These are phyloP conservation scores for Disparrhopalites patrizii DNA, from an alignment of 2,888 invertebrate genomes.

Conservation along the genomic window DNA sequence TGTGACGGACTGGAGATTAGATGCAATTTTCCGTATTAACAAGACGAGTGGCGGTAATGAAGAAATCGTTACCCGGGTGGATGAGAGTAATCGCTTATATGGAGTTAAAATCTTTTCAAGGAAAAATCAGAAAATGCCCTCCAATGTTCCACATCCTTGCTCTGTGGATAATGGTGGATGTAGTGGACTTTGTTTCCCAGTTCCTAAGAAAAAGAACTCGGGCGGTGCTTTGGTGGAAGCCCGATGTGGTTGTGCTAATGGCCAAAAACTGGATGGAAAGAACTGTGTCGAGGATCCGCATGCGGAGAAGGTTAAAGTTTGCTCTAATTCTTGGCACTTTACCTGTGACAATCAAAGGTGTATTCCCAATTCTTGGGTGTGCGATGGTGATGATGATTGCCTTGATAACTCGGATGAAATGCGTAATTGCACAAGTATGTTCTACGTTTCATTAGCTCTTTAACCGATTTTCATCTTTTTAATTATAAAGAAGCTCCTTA, in stretches of 20 bases:
- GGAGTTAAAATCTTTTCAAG: constrained; percentile 85
- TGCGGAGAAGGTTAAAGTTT: constrained; percentile 80
- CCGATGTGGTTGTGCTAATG: constrained; percentile 88
- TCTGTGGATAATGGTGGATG: constrained; percentile 72
- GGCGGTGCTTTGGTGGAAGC: constrained; percentile 54
- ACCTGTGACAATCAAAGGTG: constrained; percentile 88
- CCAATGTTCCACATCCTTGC: constrained; percentile 79
- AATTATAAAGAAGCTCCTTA: no score
- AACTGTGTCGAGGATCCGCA: constrained; percentile 75
- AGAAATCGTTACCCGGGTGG: constrained; percentile 78
- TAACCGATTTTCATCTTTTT: no score
- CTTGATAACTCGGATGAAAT: constrained; percentile 91
- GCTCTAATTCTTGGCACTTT: constrained; percentile 89
- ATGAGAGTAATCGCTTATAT: constrained; percentile 83
- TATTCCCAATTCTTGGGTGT: constrained; percentile 90
- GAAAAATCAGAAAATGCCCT: constrained; percentile 65
- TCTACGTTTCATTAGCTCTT: no score
- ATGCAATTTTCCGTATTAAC: constrained; percentile 85
- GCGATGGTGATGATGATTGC: constrained; percentile 71
- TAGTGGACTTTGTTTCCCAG: constrained; percentile 75
- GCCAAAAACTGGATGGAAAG: constrained; percentile 67
- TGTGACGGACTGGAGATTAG: constrained; percentile 94
- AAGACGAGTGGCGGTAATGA: constrained; percentile 85
- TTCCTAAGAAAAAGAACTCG: constrained; percentile 66
- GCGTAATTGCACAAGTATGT: constrained; percentile 90